Percentiles rank a stretch among this genome's conserved stretches.
phyloP scores from a whole-genome alignment of 2,888 invertebrate species.

The Glaucopsyche alexis region DNA sequence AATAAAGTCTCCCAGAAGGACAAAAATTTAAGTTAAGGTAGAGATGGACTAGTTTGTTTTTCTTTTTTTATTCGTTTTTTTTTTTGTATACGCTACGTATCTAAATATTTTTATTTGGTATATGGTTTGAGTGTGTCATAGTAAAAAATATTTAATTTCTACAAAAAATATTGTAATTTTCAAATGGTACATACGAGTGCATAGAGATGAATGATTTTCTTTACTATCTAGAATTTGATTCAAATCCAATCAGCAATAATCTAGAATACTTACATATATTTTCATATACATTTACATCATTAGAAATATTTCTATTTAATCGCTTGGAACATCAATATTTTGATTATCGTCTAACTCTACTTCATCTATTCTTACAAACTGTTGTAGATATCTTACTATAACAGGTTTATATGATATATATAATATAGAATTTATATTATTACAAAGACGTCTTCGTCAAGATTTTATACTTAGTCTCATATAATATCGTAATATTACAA shows the following conservation, averaged over 20 bases:
- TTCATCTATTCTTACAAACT: constrained; percentile 6
- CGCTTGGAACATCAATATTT: constrained; percentile 25
- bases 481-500: neutral
- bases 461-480: no score
- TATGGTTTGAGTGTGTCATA: no score
- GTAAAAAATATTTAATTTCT: no score
- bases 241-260: constrained; percentile 5
- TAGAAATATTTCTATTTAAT: constrained; percentile 11
- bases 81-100: no score
- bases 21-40: neutral
- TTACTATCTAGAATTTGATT: neutral
- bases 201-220: neutral
- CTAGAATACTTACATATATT: neutral
- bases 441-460: constrained; percentile 11
- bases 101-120: no score
- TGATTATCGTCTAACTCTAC: constrained; percentile 7
- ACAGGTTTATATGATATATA: neutral
- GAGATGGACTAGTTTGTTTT: no score
- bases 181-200: neutral
- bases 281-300: constrained; percentile 1
- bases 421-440: neutral
- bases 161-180: neutral
- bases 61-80: no score
- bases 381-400: constrained; percentile 6
- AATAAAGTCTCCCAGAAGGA: neutral